Evolutionary conservation across 2,113 vertebrate genomes (phyloP).

Genomic region (Alexandromys fortis): DNA sequence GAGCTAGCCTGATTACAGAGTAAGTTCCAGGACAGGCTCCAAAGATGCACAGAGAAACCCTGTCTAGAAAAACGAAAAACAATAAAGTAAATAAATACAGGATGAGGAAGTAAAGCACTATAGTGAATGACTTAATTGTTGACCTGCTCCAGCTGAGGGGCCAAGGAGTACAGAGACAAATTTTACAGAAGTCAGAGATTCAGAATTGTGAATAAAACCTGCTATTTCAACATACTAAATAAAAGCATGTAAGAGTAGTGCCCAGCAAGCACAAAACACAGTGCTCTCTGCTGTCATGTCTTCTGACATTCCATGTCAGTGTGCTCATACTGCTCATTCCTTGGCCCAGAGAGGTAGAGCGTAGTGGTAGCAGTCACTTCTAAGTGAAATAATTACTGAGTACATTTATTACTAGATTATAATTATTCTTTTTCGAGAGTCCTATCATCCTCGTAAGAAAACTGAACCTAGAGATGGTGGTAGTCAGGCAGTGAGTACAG

Average conservation of each 20-base stretch:
- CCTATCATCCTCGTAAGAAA: not conserved
- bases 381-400: not conserved
- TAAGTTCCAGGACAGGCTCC: no score
- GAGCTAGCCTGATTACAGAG: no score
- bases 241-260: constrained; percentile 33
- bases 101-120: not conserved
- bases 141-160: not conserved
- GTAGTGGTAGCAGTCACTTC: not conserved
- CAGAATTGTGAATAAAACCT: constrained; percentile 19
- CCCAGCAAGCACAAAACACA: constrained; percentile 21
- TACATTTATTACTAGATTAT: not conserved
- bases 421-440: not conserved
- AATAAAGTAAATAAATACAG: not conserved
- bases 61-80: no score
- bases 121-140: accelerated
- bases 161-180: not conserved
- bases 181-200: constrained; percentile 33
- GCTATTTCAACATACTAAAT: constrained; percentile 6
- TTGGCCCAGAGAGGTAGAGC: not conserved
- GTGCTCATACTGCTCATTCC: not conserved
- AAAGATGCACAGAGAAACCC: no score
- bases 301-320: not conserved
- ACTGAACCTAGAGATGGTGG: not conserved
- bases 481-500: not conserved
- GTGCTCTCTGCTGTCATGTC: not conserved